A percentile compares a stretch with the other conserved stretches of the same genome.
These are phyloP conservation scores for Fulmarus glacialis DNA, from an alignment of 2,113 vertebrate genomes.

Conservation along the genomic window DNA sequence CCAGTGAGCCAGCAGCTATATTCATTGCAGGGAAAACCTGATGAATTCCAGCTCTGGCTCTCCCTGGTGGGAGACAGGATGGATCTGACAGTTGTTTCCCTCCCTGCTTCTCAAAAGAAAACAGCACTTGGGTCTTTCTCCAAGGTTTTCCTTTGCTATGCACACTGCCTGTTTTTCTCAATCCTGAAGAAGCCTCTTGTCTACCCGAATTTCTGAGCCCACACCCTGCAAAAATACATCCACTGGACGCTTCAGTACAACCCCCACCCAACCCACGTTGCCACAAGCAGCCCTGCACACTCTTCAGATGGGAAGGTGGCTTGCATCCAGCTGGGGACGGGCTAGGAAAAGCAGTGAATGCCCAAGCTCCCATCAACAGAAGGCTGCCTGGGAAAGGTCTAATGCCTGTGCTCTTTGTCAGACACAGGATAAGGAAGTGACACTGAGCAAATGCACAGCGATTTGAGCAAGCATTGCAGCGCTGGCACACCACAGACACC, in stretches of 20 bases:
- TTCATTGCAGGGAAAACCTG: background rate
- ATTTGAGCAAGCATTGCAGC: background rate
- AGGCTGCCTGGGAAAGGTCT: background rate
- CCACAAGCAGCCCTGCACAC: background rate
- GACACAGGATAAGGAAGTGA: background rate
- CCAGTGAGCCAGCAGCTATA: background rate
- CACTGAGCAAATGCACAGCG: background rate
- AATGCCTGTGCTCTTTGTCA: background rate
- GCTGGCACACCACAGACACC: background rate
- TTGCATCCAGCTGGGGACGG: background rate
- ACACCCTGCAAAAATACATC: background rate
- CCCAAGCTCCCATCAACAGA: background rate
- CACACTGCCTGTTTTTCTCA: background rate
- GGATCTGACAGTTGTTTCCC: background rate
- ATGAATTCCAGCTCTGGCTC: background rate
- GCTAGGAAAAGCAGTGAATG: background rate
- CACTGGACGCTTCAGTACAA: background rate
- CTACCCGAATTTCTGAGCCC: background rate
- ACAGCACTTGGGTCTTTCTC: background rate
- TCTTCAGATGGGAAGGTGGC: background rate
- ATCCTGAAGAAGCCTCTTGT: background rate
- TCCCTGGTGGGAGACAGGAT: background rate
- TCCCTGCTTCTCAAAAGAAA: background rate
- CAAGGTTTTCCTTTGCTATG: background rate
- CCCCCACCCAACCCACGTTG: rapidly evolving